Percentiles rank a stretch among this genome's conserved stretches.
phyloP scores from a whole-genome alignment of 2,113 vertebrate species.

The Agelaius phoeniceus region DNA sequence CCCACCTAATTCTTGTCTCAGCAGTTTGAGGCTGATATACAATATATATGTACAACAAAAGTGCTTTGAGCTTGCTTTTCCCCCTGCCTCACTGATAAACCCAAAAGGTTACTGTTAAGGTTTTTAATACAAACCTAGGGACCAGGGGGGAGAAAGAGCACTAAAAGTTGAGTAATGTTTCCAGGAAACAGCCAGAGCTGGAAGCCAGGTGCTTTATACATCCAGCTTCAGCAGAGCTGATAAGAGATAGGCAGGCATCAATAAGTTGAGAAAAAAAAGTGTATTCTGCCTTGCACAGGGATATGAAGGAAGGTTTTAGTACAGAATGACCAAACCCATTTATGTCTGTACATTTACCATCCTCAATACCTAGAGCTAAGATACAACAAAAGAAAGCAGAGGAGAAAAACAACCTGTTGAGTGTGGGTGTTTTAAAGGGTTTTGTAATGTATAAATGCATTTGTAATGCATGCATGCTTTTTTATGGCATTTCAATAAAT shows the following conservation, averaged over 20 bases:
- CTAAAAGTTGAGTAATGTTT: conserved; percentile 24
- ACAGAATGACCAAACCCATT: not conserved
- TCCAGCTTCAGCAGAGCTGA: not conserved
- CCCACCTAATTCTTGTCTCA: not conserved
- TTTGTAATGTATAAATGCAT: not conserved
- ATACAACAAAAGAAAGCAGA: not conserved
- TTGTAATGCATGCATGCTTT: not conserved
- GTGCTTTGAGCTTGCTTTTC: not conserved
- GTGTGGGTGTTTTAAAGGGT: conserved; percentile 35
- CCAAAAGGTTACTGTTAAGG: not conserved
- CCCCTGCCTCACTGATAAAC: not conserved
- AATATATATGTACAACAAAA: not conserved
- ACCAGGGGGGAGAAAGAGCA: not conserved
- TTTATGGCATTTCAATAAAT: conserved; percentile 5
- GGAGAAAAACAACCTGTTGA: not conserved
- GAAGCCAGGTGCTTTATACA: not conserved
- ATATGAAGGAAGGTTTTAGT: not conserved
- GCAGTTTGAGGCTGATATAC: not conserved
- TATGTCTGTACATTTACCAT: not conserved
- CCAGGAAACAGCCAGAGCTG: not conserved
- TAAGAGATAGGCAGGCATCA: not conserved
- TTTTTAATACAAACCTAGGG: conserved; percentile 1
- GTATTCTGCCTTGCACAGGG: not conserved
- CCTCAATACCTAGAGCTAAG: not conserved
- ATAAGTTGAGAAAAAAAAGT: not conserved